Base-by-base conservation (phyloP, 2,113 vertebrate genomes). In the Symphodus melops region DNA sequence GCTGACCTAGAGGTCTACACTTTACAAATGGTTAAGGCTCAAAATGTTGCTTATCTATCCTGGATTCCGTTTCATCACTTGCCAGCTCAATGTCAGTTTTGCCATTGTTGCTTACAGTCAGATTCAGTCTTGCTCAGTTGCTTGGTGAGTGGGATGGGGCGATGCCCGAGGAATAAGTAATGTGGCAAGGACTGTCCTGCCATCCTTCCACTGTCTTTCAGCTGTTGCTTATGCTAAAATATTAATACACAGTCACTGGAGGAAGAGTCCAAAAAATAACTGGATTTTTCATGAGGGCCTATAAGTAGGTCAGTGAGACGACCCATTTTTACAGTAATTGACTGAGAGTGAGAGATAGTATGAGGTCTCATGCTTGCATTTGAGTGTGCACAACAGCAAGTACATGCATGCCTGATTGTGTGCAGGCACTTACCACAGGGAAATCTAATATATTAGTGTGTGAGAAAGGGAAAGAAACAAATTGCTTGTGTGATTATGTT, bases 241-340 rank as follows among this genome's bases (percentile, higher is more conserved):
- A 93, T 93, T 92, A 76, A 91, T 90, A 82, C 70, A 67, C 51
- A 73, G 75, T 86, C 81, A 87, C 80, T 83, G 19, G 77, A 90
- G 86, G 68, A 91, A 82, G 61, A 86, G 63, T 76, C 71, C 68
- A 85, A 84, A 91, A 84, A 87, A 88, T 68, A 60, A 72, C 71
- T 87, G 67, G 87, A 89, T 90, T 91, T 93, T 91, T 92, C 77
- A 90, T 81, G 88, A 94, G 74, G 46, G 59, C 48, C 42, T 70
- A 79, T 67, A 95, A 93, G 86, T 94, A 91, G 92, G 93, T 94
- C 92, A 92, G 86, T 91, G 88, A 93, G 86, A 88, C 41, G 85
- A 93, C 92, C 91, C 81, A 89, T 93, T 93, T 93, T 81, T 85
- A 82, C 68, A 81, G 70, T 57, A 82, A 89, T 75, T 76, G 85